A percentile compares a stretch with the other conserved stretches of the same genome.
Evolutionary conservation across 1,140 invertebrate species (phyloP).

Genomic region (Zaprionus tsacasi): DNA sequence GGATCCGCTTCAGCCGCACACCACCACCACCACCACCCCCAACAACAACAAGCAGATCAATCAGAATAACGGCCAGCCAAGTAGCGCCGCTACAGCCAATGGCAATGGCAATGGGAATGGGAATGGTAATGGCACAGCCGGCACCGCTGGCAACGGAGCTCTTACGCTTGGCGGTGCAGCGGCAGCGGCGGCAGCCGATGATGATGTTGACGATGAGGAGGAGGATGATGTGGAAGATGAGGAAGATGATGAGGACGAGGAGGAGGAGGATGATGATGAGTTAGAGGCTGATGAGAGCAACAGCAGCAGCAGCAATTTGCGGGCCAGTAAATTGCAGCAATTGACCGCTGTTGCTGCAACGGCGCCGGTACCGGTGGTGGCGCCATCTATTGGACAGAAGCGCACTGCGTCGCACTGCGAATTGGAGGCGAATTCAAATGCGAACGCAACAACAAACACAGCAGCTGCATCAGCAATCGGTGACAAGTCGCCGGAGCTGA

Average conservation of each 20-base stretch:
- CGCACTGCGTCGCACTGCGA: conserved; percentile 64
- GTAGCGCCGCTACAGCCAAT: conserved; percentile 12
- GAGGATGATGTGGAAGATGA: conserved; percentile 59
- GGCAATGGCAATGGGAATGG: conserved; percentile 60
- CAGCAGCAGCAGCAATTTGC: conserved; percentile 64
- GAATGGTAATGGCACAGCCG: conserved; percentile 54
- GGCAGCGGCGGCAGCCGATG: conserved; percentile 36
- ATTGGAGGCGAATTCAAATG: conserved; percentile 41
- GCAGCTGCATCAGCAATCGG: conserved; percentile 20
- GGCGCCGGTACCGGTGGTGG: conserved; percentile 28
- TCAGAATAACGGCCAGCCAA: conserved; percentile 47
- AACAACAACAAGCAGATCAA: conserved; percentile 62
- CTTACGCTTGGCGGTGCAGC: conserved; percentile 7
- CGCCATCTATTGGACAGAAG: conserved; percentile 64
- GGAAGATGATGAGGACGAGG: conserved; percentile 61
- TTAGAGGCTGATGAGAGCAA: conserved; percentile 75
- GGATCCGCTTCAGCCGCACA: conserved; percentile 14
- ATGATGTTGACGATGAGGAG: conserved; percentile 38
- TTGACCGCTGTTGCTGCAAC: conserved; percentile 43
- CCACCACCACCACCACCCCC: conserved; percentile 38
- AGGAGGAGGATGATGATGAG: conserved; percentile 60
- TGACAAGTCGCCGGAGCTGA: conserved; percentile 75
- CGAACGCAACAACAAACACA: conserved; percentile 14
- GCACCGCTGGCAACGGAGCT: conserved; percentile 53
- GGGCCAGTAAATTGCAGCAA: conserved; percentile 61